phyloP scores from a whole-genome alignment of 2,888 invertebrate species.

The Agrotis segetum region DNA sequence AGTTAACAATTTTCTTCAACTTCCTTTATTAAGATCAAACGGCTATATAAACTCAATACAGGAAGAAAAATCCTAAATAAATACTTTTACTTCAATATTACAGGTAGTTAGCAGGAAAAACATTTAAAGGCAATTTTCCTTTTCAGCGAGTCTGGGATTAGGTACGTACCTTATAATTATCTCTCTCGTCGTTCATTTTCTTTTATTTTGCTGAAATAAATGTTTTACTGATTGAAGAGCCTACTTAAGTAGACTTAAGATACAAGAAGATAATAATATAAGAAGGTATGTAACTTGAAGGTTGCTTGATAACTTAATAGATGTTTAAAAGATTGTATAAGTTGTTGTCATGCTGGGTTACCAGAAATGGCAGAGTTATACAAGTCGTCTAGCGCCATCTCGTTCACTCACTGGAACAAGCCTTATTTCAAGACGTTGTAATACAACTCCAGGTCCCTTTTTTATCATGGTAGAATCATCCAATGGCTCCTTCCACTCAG shows the following conservation, averaged over 20 bases:
- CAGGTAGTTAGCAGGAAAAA: constrained; percentile 29
- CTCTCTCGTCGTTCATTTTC: constrained; percentile 25
- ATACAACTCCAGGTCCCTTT: too few relatives aligned
- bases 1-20: too few relatives aligned
- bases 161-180: constrained; percentile 39
- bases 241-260: neutral
- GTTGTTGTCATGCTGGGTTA: too few relatives aligned
- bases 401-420: too few relatives aligned
- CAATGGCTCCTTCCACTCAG: too few relatives aligned
- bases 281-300: neutral
- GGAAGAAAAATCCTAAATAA: constrained; percentile 3
- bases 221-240: constrained; percentile 25
- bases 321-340: constrained; percentile 6
- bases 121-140: constrained; percentile 47
- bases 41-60: neutral
- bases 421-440: too few relatives aligned
- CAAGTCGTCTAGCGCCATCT: too few relatives aligned
- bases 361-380: too few relatives aligned
- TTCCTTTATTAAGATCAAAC: neutral
- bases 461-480: too few relatives aligned
- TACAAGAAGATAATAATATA: neutral
- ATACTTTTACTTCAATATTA: constrained; percentile 23
- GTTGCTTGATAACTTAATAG: neutral
- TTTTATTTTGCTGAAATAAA: constrained; percentile 34
- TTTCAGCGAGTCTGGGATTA: constrained; percentile 34